A percentile compares a stretch with the other conserved stretches of the same genome.
Evolutionary conservation across 2,113 vertebrate species (phyloP).

Genomic region (Spheniscus mendiculus): DNA sequence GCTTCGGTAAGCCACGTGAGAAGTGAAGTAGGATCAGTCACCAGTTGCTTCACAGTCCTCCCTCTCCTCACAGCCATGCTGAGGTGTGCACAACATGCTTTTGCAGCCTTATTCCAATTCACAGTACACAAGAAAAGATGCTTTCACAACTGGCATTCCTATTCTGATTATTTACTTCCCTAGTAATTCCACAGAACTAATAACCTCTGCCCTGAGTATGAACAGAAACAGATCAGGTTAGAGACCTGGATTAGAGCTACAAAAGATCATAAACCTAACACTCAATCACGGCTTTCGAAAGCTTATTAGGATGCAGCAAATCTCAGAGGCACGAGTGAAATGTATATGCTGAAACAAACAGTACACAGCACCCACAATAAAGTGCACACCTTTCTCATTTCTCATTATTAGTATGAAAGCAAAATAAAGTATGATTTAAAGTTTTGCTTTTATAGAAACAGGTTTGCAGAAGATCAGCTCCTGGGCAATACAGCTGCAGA

Average conservation of each 20-base stretch:
- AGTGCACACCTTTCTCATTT: rapidly evolving
- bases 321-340: background rate
- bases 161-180: background rate
- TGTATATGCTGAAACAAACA: rapidly evolving
- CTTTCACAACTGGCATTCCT: background rate
- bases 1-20: rapidly evolving
- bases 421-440: background rate
- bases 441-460: background rate
- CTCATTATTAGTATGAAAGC: background rate
- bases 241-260: background rate
- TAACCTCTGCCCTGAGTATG: background rate
- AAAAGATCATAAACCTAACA: background rate
- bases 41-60: background rate
- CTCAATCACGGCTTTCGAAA: rapidly evolving
- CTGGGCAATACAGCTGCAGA: rapidly evolving
- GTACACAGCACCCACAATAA: rapidly evolving
- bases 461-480: background rate
- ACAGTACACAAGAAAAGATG: background rate
- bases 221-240: background rate
- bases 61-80: background rate
- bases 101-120: background rate
- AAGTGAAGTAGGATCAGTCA: rapidly evolving
- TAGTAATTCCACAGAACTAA: background rate
- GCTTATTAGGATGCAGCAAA: background rate
- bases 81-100: rapidly evolving